Base-by-base conservation (phyloP, 2,888 invertebrate species). In the Drosophila subsilvestris region DNA sequence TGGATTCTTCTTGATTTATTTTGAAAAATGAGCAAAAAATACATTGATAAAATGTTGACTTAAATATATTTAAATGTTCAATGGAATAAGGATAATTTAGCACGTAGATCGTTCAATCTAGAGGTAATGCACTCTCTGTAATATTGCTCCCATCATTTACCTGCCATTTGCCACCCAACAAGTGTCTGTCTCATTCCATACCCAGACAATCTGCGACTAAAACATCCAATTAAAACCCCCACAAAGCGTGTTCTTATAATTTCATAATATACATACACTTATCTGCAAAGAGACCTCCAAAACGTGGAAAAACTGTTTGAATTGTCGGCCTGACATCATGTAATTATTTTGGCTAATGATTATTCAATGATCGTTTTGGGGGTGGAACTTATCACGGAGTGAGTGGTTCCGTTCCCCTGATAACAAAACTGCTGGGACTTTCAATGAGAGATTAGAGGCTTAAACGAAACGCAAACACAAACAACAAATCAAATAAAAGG, bases 271-370 rank as follows among this genome's bases (percentile, higher is more conserved):
- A 1, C 20, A 14, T 47, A 2, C 29, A 72, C 43, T 60, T 60
- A 60, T 66, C 61, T 65, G 0, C 10, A 17, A 48, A 45, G 27
- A 51, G 44, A 44, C 65, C 54, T 66, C n/a, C 20, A 17, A 60
- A 18, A 37, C 37, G 37, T 37, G 6, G 6, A 7, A 37, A 37
- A n/a, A n/a, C 37, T 55, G 45, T 45, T 61, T 29, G 53, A 4
- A 69, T 68, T 78, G 37, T 61, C 45, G 42, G 55, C 22, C 74
- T 79, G 70, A 74, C 79, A 76, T 76, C 76, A 61, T 69, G 76
- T 74, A 79, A 84, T 76, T 84, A 76, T 84, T 69, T 76, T 61
- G 14, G 79, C 62, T 51, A 79, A 54, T 71, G 49, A 68, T 42
- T 50, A 25, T 59, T 60, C 67, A 68, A 69, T 65, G 57, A 63